A percentile compares a stretch with the other conserved stretches of the same genome.
Conservation (phyloP, 2,113 vertebrate species). For the Urocolius indicus region DNA sequence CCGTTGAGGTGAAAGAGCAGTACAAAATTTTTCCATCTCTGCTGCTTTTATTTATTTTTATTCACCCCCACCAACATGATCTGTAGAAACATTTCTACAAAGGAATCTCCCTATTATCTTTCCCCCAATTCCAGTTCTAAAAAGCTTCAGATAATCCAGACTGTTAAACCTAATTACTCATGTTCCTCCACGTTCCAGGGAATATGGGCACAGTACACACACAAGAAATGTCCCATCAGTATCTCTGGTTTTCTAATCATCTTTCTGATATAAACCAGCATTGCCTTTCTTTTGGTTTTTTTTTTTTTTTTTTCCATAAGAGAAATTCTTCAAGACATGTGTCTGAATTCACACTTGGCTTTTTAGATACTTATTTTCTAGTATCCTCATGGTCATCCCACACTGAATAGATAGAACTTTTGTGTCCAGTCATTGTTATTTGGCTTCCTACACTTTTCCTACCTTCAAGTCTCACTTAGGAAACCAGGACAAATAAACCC, state of each 20-base stretch:
- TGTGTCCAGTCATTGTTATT: neutral
- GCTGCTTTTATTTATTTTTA: constrained; percentile 39
- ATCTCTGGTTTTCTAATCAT: neutral
- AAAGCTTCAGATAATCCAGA: neutral
- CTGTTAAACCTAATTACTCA: neutral
- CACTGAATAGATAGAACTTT: neutral
- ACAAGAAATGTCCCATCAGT: neutral
- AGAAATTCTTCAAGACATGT: neutral
- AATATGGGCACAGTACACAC: neutral
- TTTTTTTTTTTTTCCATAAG: neutral
- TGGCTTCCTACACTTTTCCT: neutral
- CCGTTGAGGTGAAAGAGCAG: constrained; percentile 50
- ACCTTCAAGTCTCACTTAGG: neutral
- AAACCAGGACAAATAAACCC: neutral
- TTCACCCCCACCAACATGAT: neutral
- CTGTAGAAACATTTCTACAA: neutral
- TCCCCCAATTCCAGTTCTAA: constrained; percentile 6
- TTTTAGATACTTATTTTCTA: neutral
- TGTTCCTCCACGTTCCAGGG: neutral
- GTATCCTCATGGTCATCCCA: neutral
- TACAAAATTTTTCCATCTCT: constrained; percentile 13
- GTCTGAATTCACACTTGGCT: neutral
- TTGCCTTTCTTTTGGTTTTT: neutral
- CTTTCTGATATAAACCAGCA: neutral
- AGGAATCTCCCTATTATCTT: neutral